phyloP scores from a whole-genome alignment of 2,113 vertebrate species.

The Prolemur simus region DNA sequence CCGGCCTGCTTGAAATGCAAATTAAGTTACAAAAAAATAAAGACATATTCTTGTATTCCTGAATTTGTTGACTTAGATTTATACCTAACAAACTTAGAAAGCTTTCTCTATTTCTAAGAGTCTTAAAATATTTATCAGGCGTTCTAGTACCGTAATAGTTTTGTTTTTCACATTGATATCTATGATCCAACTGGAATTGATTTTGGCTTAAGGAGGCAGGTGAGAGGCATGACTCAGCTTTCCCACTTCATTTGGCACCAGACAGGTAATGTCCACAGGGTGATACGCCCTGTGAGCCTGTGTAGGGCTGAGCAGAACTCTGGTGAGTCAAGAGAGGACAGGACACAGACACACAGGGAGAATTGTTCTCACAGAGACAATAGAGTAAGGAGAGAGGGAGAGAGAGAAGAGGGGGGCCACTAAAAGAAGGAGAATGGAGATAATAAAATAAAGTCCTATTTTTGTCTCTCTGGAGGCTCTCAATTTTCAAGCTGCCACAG shows the following conservation, averaged over 20 bases:
- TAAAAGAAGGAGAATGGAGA: background rate
- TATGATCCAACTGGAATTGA: background rate
- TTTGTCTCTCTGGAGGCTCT: constrained; percentile 12
- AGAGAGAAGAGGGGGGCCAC: too few relatives aligned
- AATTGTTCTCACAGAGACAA: background rate
- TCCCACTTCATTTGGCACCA: too few relatives aligned
- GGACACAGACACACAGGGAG: too few relatives aligned
- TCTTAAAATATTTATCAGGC: background rate
- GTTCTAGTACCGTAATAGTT: background rate
- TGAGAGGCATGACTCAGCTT: background rate
- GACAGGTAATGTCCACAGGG: background rate
- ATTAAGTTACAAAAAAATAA: background rate
- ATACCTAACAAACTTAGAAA: background rate
- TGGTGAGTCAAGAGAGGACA: background rate
- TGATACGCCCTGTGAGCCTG: accelerated
- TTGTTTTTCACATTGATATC: background rate
- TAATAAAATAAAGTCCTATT: background rate
- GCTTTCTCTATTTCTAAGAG: background rate
- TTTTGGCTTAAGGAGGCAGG: background rate
- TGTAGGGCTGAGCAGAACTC: background rate
- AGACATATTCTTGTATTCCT: background rate
- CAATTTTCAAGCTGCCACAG: background rate
- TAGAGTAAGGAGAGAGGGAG: background rate
- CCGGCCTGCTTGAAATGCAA: background rate
- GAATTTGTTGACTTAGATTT: background rate